Conservation (phyloP, 2,888 invertebrate species). For the Epinotia ramella region DNA sequence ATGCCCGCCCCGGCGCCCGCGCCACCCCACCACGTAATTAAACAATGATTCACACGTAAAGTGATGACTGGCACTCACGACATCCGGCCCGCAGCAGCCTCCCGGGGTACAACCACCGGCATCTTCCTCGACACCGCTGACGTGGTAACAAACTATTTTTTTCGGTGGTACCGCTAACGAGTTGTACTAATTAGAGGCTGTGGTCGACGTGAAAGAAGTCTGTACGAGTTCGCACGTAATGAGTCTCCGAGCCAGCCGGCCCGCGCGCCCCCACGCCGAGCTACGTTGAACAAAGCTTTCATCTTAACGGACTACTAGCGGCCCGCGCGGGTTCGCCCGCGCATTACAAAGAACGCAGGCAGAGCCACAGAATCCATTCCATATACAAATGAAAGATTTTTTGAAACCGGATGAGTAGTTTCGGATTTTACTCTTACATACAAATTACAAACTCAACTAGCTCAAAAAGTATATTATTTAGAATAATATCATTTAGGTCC, state of each 20-base stretch:
- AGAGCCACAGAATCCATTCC: no score
- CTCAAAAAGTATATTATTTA: no score
- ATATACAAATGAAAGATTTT: no score
- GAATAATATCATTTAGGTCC: slow-evolving; percentile 34
- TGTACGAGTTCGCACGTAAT: slow-evolving; percentile 46
- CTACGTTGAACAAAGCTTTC: slow-evolving; percentile 26
- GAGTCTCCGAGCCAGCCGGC: slow-evolving; percentile 31
- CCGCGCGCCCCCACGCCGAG: slow-evolving; percentile 21
- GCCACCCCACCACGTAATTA: slow-evolving; percentile 73
- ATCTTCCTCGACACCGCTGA: not conserved
- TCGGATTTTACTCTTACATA: no score
- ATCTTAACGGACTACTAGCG: slow-evolving; percentile 34
- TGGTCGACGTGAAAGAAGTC: slow-evolving; percentile 46
- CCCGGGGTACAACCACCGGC: slow-evolving; percentile 8
- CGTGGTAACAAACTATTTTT: slow-evolving; percentile 20
- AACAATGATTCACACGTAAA: slow-evolving; percentile 81
- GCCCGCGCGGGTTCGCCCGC: no score
- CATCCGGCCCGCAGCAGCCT: slow-evolving; percentile 44
- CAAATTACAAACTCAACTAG: no score
- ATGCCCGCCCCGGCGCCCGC: slow-evolving; percentile 64
- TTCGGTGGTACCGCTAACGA: slow-evolving; percentile 41
- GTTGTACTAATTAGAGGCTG: slow-evolving; percentile 48
- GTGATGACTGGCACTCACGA: slow-evolving; percentile 69
- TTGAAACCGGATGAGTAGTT: no score
- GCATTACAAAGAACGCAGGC: no score